Evolutionary conservation across 2,888 invertebrate species (phyloP).

Genomic region (Creontiades dilutus): DNA sequence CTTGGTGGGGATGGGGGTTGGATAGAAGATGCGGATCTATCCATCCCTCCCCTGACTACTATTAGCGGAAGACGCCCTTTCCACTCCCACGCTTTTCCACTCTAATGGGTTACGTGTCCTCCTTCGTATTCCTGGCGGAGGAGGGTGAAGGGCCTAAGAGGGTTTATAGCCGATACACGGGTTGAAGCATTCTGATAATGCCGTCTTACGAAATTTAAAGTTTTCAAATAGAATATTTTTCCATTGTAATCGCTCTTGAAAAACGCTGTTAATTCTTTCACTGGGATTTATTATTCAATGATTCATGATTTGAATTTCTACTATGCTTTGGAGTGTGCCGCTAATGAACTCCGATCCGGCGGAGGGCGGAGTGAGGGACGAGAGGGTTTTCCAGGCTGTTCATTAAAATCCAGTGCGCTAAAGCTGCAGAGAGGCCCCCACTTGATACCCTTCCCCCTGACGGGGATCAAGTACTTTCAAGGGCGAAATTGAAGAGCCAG

Average conservation of each 20-base stretch:
- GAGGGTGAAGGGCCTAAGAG: conserved; percentile 18
- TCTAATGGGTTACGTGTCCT: conserved; percentile 48
- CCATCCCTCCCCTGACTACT: neutral
- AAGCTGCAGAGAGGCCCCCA: neutral
- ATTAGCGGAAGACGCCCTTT: neutral
- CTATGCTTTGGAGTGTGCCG: no score
- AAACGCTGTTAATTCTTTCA: no score
- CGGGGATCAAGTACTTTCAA: conserved; percentile 25
- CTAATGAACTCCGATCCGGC: conserved; percentile 19
- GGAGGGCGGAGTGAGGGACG: neutral
- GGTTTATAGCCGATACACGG: no score
- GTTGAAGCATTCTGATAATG: no score
- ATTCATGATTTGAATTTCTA: no score
- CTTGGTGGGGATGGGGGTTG: neutral
- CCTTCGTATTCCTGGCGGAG: conserved; percentile 24
- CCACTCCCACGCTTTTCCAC: conserved; percentile 5
- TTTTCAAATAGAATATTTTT: no score
- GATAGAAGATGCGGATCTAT: neutral
- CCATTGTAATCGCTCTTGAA: no score
- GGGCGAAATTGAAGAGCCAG: neutral
- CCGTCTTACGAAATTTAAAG: no score
- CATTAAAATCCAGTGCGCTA: conserved; percentile 27
- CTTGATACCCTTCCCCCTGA: neutral
- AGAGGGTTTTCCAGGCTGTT: conserved; percentile 25
- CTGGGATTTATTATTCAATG: no score